Percentiles rank a stretch among this genome's conserved stretches.
phyloP scores from a whole-genome alignment of 2,113 vertebrate genomes.

The Delphinapterus leucas region DNA sequence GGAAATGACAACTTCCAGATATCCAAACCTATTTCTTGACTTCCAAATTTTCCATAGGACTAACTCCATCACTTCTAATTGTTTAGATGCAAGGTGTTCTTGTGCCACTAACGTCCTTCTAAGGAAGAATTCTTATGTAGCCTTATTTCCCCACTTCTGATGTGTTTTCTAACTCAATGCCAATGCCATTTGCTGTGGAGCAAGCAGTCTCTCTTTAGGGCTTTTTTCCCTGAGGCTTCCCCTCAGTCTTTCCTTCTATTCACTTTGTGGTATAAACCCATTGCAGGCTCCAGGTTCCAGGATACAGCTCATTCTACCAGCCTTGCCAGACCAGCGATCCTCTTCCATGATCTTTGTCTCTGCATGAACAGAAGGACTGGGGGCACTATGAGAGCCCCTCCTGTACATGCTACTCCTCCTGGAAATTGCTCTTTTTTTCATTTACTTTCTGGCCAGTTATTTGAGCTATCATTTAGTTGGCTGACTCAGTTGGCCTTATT shows the following conservation, averaged over 20 bases:
- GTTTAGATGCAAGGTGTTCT: neutral
- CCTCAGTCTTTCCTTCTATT: neutral
- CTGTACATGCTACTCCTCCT: neutral
- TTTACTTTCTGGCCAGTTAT: neutral
- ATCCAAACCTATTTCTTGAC: neutral
- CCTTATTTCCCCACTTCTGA: neutral
- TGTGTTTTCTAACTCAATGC: neutral
- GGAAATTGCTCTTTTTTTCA: neutral
- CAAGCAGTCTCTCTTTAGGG: neutral
- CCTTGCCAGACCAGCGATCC: neutral
- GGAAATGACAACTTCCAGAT: neutral
- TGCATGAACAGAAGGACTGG: neutral
- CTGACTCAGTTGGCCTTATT: neutral
- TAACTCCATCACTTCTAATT: neutral
- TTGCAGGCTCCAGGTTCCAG: neutral
- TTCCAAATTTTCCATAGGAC: neutral
- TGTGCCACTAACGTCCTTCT: neutral
- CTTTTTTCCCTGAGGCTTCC: neutral
- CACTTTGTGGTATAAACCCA: neutral
- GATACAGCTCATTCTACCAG: neutral
- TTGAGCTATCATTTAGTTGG: neutral
- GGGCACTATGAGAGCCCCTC: accelerated
- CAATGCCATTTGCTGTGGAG: neutral
- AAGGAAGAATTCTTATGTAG: neutral
- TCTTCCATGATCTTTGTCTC: neutral